Evolutionary conservation across 1,140 invertebrate genomes (phyloP).

Genomic region (Tetragonula clypearis): DNA sequence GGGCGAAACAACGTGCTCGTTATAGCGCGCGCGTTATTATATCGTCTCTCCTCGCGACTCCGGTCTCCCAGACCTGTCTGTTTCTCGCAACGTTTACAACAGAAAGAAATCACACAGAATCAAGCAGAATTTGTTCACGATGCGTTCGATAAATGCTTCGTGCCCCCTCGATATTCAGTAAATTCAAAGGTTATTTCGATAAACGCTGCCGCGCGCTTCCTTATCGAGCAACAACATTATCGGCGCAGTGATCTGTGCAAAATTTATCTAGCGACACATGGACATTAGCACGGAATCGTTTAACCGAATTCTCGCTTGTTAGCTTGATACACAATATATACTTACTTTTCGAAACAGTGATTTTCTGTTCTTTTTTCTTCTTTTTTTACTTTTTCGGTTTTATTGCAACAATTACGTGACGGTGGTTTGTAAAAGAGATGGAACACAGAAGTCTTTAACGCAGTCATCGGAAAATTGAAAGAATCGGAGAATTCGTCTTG

Average conservation of each 20-base stretch:
- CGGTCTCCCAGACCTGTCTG: neutral
- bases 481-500: too few species aligned
- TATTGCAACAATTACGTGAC: neutral
- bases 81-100: neutral
- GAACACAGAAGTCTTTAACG: too few species aligned
- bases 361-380: too few species aligned
- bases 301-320: neutral
- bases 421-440: neutral
- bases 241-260: neutral
- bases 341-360: too few species aligned
- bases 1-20: neutral
- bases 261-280: neutral
- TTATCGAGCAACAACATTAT: slow-evolving; percentile 8
- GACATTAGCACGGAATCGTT: neutral
- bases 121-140: neutral
- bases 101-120: slow-evolving; percentile 1
- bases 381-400: neutral
- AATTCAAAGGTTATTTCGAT: slow-evolving; percentile 15
- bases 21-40: neutral
- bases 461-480: too few species aligned
- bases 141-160: too few species aligned
- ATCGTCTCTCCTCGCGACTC: neutral
- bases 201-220: neutral
- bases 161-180: slow-evolving; percentile 14
- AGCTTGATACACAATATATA: neutral